These are phyloP conservation scores for Peromyscus nudipes DNA, from an alignment of 2,797 vertebrate genomes.

Conservation along the genomic window DNA sequence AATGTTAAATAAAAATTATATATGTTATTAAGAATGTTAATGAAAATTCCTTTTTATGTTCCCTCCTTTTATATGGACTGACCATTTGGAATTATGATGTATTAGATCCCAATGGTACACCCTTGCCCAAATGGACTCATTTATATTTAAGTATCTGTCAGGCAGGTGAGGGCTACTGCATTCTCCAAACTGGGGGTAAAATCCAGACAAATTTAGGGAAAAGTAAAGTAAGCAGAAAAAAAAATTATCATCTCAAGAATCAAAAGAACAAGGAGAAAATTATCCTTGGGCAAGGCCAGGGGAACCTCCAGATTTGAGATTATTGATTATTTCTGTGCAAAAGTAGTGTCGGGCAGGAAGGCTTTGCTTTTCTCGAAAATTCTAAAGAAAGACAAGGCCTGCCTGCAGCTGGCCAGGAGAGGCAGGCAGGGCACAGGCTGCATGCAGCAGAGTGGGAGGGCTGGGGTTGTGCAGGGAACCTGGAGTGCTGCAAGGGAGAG, in stretches of 20 bases:
- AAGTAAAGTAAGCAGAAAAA: neutral
- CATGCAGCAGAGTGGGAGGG: constrained; percentile 75
- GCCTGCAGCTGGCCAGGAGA: constrained; percentile 84
- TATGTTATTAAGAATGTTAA: no score
- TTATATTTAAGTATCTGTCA: neutral
- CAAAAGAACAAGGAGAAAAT: neutral
- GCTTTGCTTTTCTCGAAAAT: constrained; percentile 85
- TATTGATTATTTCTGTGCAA: constrained; percentile 82
- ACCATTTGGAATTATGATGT: neutral
- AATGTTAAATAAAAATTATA: neutral
- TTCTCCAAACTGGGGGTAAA: constrained; percentile 28
- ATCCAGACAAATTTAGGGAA: constrained; percentile 26
- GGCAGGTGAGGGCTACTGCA: neutral
- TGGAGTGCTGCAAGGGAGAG: constrained; percentile 79
- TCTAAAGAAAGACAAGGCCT: constrained; percentile 76
- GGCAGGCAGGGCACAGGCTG: constrained; percentile 78
- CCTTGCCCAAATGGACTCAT: neutral
- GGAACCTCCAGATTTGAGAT: constrained; percentile 57
- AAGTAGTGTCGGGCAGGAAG: constrained; percentile 83
- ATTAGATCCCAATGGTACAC: neutral
- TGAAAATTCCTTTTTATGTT: neutral
- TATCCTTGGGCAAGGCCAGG: neutral
- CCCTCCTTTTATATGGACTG: neutral
- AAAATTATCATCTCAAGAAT: neutral
- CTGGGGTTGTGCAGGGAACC: constrained; percentile 83